Evolutionary conservation across 2,888 invertebrate species (phyloP), one percentile per base, ranked within the genome.

Genomic region (Steinernema hermaphroditum): DNA sequence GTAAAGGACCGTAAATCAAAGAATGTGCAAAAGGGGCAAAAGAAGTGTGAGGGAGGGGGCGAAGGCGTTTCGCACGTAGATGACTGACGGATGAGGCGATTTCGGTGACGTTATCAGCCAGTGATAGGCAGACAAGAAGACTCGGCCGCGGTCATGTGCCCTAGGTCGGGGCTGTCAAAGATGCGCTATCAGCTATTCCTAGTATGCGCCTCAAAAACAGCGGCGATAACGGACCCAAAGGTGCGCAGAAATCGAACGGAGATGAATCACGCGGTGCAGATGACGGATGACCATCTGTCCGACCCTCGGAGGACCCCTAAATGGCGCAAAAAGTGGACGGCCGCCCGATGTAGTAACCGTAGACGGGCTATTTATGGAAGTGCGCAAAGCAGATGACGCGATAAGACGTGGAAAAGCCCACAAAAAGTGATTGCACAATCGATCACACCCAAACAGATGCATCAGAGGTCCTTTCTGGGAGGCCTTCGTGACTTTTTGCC

Each of bases 101-200:
- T n/a, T n/a, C 37, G 37, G 37, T 37, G 6, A 8, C 12, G 37
- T 37, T 37, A 37, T 37, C 37, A 37, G n/a, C 54, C 12, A 14
- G 6, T 2, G 54, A 2, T 24, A 27, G 8, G 34, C 19, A 62
- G 62, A 62, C 62, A 62, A 24, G 62, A 32, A 24, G 62, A 32
- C 62, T 50, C 19, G 24, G n/a, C n/a, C n/a, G 46, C 16, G 22
- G 62, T 62, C 62, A 62, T 62, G 62, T 62, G 62, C 62, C 27
- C 32, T 24, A 32, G 32, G 62, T 32, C 62, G 62, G 62, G 32
- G 27, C 12, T 34, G 29, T 62, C 32, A 62, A 62, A 62, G 62
- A 62, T 37, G 37, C 62, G 62, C 32, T 62, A 62, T 62, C 62
- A 54, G 62, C 27, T 62, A 62, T 62, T 62, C 62, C 62, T 34